These are phyloP conservation scores for Saturnia pavonia DNA, from an alignment of 2,888 invertebrate species.

Conservation along the genomic window DNA sequence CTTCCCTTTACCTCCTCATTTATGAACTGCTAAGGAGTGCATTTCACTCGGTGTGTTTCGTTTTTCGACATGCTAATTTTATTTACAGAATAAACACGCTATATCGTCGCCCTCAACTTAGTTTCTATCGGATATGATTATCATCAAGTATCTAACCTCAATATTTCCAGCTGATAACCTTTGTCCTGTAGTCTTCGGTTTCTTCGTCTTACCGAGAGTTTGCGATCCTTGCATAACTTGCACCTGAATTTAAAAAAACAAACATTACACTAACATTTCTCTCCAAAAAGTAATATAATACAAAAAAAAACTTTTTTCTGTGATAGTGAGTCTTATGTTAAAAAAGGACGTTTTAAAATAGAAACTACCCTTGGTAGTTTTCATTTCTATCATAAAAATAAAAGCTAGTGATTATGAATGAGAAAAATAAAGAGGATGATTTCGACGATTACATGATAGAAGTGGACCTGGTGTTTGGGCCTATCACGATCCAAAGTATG, in stretches of 20 bases:
- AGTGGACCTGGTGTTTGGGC: constrained; percentile 82
- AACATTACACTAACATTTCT: background rate
- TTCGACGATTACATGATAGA: constrained; percentile 15
- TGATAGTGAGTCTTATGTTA: background rate
- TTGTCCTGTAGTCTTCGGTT: constrained; percentile 89
- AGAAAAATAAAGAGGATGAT: constrained; percentile 3
- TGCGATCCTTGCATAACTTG: constrained; percentile 89
- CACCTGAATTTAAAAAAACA: constrained; percentile 57
- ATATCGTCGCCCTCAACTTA: background rate
- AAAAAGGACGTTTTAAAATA: background rate
- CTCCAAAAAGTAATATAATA: background rate
- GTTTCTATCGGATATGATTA: background rate
- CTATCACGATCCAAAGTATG: constrained; percentile 75
- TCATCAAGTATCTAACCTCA: constrained; percentile 73
- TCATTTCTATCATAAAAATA: background rate
- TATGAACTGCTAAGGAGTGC: background rate
- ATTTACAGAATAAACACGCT: background rate
- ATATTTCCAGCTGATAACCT: constrained; percentile 92
- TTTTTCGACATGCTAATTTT: background rate
- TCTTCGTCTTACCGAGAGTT: constrained; percentile 91
- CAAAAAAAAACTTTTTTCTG: background rate
- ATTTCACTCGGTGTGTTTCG: background rate
- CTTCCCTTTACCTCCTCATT: background rate
- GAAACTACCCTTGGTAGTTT: background rate
- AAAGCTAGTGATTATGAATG: background rate